These are phyloP conservation scores for Poecilia wingei DNA, from an alignment of 2,797 vertebrate species.

Conservation along the genomic window DNA sequence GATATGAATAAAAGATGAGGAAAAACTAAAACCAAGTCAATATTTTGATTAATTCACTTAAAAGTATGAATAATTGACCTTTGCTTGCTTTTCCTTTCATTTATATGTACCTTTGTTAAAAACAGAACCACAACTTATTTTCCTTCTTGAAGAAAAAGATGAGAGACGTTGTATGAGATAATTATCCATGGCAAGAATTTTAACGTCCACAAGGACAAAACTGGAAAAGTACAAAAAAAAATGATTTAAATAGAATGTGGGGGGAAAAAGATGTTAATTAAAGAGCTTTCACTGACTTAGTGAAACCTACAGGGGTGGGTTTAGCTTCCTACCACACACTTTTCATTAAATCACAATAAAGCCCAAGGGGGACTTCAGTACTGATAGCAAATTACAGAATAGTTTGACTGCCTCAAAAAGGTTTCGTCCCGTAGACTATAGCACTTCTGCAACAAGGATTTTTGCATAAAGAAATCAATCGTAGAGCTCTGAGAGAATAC, in stretches of 20 bases:
- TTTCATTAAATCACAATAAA: conserved; percentile 9
- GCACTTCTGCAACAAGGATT: background rate
- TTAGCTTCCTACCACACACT: conserved; percentile 5
- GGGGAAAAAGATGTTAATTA: conserved; percentile 4
- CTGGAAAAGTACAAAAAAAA: background rate
- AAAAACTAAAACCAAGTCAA: background rate
- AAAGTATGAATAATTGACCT: background rate
- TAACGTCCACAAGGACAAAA: conserved; percentile 1
- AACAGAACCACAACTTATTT: background rate
- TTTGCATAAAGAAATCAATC: background rate
- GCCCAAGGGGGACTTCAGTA: background rate
- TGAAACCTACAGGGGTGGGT: conserved; percentile 5
- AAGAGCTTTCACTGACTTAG: conserved; percentile 3
- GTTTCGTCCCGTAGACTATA: background rate
- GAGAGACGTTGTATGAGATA: background rate
- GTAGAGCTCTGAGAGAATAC: background rate
- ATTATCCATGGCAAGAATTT: conserved; percentile 3
- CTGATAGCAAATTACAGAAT: background rate
- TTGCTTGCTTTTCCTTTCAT: background rate
- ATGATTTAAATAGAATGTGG: background rate
- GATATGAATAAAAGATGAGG: background rate
- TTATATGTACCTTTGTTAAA: background rate
- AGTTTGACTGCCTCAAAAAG: background rate
- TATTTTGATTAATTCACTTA: background rate
- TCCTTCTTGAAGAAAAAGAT: background rate